These are phyloP conservation scores for Nothura maculosa DNA, from an alignment of 2,797 vertebrate genomes.

Conservation along the genomic window DNA sequence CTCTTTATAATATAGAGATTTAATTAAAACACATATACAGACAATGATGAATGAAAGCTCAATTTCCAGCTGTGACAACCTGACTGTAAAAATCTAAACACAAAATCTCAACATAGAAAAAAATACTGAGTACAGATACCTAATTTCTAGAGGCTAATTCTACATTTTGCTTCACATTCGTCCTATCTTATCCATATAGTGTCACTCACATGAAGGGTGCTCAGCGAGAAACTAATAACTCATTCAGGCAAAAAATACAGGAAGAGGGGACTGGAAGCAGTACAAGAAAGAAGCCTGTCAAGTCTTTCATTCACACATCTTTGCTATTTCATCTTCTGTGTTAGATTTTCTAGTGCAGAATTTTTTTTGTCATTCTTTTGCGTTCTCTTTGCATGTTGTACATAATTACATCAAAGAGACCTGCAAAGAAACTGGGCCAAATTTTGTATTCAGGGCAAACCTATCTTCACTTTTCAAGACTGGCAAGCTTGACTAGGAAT, in stretches of 20 bases:
- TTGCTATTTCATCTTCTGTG: slow-evolving; percentile 12
- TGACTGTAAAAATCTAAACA: slow-evolving; percentile 12
- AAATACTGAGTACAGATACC: neutral
- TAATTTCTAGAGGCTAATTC: slow-evolving; percentile 6
- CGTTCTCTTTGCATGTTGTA: neutral
- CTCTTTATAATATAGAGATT: neutral
- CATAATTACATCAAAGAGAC: neutral
- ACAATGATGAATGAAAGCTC: neutral
- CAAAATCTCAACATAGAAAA: neutral
- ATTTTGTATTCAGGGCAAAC: slow-evolving; percentile 19
- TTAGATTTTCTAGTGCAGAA: neutral
- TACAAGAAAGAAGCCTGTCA: neutral
- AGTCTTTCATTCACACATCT: slow-evolving; percentile 14
- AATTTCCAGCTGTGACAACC: neutral
- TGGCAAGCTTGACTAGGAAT: neutral
- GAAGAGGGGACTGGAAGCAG: neutral
- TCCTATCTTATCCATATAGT: slow-evolving; percentile 5
- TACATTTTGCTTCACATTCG: slow-evolving; percentile 10
- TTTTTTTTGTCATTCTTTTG: neutral
- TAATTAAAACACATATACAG: slow-evolving; percentile 24
- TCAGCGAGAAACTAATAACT: neutral
- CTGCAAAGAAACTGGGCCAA: neutral
- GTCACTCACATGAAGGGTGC: slow-evolving; percentile 7
- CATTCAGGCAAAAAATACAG: slow-evolving; percentile 36
- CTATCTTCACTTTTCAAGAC: neutral